Base-by-base conservation (phyloP, 2,888 invertebrate species). In the Scrobipalpa atriplicella region DNA sequence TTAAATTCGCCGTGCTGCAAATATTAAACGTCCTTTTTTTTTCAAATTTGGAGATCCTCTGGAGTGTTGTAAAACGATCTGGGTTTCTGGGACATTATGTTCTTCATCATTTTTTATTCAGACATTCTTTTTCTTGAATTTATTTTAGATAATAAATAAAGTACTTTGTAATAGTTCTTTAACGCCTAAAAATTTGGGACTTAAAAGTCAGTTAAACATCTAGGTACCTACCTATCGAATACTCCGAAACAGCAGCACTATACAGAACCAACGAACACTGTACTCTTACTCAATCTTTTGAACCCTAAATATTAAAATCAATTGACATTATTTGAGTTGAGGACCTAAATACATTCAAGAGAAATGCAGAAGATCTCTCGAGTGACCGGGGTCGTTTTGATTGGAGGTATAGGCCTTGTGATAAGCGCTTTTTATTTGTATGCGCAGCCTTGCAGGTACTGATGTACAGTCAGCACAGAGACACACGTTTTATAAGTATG, bases 1-100 rank as follows among this genome's bases (percentile, higher is more conserved):
- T 90, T 90, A 90, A 89, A 91, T 87, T 87, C 79, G 82, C 78
- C 88, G 90, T 89, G 89, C 81, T 86, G 89, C 86, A 88, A 90
- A 90, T 90, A 85, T 85, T 88, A 87, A 89, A 39, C 19, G 21
- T 36, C 81, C 76, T 81, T 82, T 78, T 78, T 81, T 52, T 56
- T 39, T 19, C 47, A 18, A 18, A 64, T 65, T 61, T 43, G 18
- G 41, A 39, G 21, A 36, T 64, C 51, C 52, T 19, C 38, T 2
- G 10, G 16, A 6, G 21, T 19, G 21, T 21, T 29, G 47, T 18
- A 39, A 61, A 61, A 61, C 5, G 29, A 6, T 36, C 36, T 61
- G 8, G 51, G n/a, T n/a, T 56, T 6, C n/a, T 3, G 16, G 13
- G 9, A 13, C 2, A n/a, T 16, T 38, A 16, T 16, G 68, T 70